These are phyloP conservation scores for Oxycera nigricornis DNA, from an alignment of 2,888 invertebrate species.

Conservation along the genomic window DNA sequence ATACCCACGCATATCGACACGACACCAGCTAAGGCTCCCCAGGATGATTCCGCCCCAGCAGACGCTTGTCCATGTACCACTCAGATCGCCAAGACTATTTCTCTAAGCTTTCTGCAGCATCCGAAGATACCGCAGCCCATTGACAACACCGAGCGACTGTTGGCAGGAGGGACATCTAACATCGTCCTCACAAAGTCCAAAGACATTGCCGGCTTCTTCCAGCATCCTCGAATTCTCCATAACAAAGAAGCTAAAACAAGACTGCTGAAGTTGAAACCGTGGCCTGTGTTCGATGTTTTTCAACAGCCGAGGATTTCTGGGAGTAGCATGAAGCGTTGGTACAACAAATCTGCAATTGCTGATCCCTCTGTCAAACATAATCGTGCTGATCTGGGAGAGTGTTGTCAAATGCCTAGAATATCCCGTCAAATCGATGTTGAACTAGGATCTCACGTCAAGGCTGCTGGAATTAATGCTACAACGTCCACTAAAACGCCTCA, in stretches of 20 bases:
- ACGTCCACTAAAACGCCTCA: too few species aligned
- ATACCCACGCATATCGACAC: neutral
- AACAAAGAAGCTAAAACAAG: too few species aligned
- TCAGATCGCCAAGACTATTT: neutral
- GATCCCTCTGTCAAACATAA: too few species aligned
- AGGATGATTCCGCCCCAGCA: neutral
- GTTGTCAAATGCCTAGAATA: too few species aligned
- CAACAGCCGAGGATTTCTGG: neutral
- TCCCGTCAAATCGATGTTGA: too few species aligned
- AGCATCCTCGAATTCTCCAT: constrained; percentile 12
- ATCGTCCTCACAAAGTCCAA: neutral
- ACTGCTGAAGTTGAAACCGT: too few species aligned
- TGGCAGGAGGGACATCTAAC: neutral
- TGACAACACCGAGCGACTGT: neutral
- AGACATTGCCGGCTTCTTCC: neutral
- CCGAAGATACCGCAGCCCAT: neutral
- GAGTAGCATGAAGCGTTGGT: too few species aligned
- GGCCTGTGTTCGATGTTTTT: neutral
- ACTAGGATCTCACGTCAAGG: too few species aligned
- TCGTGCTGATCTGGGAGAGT: too few species aligned
- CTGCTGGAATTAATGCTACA: too few species aligned
- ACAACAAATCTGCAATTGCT: too few species aligned
- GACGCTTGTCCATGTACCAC: neutral
- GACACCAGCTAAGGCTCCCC: neutral
- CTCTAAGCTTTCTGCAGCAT: neutral